Conservation (phyloP, 2,113 vertebrate species). For the Oophaga pumilio region DNA sequence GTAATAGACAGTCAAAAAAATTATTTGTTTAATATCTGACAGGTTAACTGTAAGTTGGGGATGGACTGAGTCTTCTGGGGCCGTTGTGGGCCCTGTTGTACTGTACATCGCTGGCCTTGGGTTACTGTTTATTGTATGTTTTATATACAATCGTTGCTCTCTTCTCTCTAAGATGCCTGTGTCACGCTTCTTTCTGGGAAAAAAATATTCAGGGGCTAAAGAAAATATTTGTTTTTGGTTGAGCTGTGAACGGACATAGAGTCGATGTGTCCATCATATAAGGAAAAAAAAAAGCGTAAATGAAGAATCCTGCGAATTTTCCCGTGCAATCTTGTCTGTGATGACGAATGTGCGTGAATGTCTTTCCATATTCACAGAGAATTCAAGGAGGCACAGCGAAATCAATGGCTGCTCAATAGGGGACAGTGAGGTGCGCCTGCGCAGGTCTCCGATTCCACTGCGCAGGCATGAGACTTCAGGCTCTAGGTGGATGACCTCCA, state of each 20-base stretch:
- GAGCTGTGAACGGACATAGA: background rate
- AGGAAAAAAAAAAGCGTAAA: background rate
- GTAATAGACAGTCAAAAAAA: background rate
- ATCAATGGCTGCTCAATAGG: too few species aligned
- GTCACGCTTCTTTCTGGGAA: constrained; percentile 19
- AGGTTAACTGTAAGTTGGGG: background rate
- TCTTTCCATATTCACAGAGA: background rate
- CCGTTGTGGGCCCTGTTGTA: background rate
- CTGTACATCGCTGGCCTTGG: background rate
- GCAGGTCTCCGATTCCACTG: too few species aligned
- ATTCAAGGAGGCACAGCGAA: background rate
- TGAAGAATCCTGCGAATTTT: background rate
- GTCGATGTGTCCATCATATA: background rate
- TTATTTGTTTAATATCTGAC: background rate
- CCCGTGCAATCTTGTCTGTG: background rate
- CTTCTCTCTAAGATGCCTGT: constrained; percentile 2
- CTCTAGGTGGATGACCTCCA: too few species aligned
- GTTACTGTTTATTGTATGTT: constrained; percentile 24
- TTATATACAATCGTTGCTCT: constrained; percentile 24
- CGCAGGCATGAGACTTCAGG: too few species aligned
- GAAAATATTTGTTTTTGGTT: constrained; percentile 20
- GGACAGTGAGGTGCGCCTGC: too few species aligned
- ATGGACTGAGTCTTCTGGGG: background rate
- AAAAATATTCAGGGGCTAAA: background rate
- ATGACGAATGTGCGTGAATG: background rate